Percentiles rank a stretch among this genome's conserved stretches.
These are phyloP conservation scores for Trimorus sp. DNA, from an alignment of 2,888 invertebrate genomes.

Conservation along the genomic window DNA sequence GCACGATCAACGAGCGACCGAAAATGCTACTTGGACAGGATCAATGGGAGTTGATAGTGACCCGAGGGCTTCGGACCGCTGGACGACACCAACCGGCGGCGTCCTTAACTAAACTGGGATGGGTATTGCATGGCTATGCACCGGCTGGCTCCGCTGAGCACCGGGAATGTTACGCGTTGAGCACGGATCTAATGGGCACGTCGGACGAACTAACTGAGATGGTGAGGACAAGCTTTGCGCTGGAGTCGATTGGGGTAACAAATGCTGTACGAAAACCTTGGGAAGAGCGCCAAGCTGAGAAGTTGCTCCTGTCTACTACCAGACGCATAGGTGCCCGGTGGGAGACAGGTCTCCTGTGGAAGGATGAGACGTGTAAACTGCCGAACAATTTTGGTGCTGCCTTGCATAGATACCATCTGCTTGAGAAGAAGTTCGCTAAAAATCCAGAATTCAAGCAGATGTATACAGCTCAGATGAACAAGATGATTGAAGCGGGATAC, in stretches of 20 bases:
- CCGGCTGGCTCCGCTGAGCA: not conserved
- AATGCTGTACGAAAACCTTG: conserved; percentile 6
- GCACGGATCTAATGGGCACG: not conserved
- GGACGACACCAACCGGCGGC: not conserved
- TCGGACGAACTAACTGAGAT: conserved; percentile 5
- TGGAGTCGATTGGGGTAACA: conserved; percentile 32
- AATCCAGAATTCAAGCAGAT: not conserved
- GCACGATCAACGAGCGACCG: not conserved
- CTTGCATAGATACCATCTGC: not conserved
- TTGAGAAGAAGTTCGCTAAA: not conserved
- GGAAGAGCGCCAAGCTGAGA: conserved; percentile 17
- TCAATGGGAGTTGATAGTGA: not conserved
- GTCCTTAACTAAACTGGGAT: not conserved
- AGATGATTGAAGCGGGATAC: not conserved
- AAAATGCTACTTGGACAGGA: not conserved
- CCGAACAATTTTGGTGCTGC: not conserved
- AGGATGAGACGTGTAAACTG: not conserved
- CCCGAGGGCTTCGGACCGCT: conserved; percentile 1
- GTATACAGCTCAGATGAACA: not conserved
- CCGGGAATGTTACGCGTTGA: not conserved
- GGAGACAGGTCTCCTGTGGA: conserved; percentile 34
- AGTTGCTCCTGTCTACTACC: conserved; percentile 12
- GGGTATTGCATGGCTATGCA: not conserved
- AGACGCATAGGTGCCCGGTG: conserved; percentile 26
- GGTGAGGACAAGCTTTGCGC: conserved; percentile 21